Base-by-base conservation (phyloP, 2,888 invertebrate genomes). In the Lottia gigantea region DNA sequence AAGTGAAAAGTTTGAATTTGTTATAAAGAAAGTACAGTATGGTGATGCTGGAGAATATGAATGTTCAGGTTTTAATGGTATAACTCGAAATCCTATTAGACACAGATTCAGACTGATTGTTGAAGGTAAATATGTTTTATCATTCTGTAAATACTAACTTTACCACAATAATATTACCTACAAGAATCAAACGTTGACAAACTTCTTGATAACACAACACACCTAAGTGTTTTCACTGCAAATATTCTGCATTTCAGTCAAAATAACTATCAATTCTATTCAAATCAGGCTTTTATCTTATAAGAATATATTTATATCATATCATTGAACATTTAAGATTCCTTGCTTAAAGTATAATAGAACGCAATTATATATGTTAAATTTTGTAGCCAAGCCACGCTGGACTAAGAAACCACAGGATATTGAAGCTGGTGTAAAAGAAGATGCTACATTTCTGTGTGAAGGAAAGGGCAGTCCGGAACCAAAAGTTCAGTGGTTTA, bases 31-130 rank as follows among this genome's bases (percentile, higher is more conserved):
- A 23, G 76, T 86, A 0, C 72, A 83, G 66, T 80, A 76, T 68
- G 94, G 94, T 70, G 98, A 98, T 89, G 93, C 93, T 85, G 98
- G 98, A 71, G 91, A 92, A 14, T 99, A 99, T 88, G 95, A 95
- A 8, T 99, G 99, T 88, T 94, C 82, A 25, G 88, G 88, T 23
- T 78, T 72, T 62, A 88, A 88, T 73, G 68, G 77, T 26, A 76
- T 80, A n/a, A 61, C 71, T 6, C 40, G 64, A n/a, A 67, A 74
- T 2, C 84, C 83, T 46, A 82, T 83, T 64, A 83, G 82, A 70
- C 76, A 85, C 25, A 81, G 79, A 11, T 89, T 90, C 78, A 80
- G 78, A 31, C 84, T 90, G 11, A 75, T 73, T 11, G 89, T 90
- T 3, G 86, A 89, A 81, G 83, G 89, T 90, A 74, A 72, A 86